Conservation (phyloP, 2,113 vertebrate genomes). For the Columba janthina region DNA sequence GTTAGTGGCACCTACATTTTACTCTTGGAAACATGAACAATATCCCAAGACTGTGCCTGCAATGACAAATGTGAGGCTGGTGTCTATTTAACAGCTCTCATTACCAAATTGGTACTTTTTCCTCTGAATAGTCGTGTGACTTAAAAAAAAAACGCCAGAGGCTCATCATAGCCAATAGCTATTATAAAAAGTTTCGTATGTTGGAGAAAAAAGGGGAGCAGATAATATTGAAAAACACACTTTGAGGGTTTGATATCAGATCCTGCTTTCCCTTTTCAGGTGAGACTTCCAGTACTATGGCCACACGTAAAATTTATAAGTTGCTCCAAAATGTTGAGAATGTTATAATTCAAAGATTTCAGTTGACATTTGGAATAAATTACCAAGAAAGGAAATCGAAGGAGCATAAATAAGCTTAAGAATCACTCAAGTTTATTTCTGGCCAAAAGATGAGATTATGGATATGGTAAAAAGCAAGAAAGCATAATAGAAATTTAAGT, state of each 20-base stretch:
- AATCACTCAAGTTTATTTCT: neutral
- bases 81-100: neutral
- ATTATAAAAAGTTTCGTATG: neutral
- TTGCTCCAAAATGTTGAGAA: neutral
- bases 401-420: neutral
- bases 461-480: neutral
- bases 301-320: neutral
- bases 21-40: neutral
- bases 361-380: neutral
- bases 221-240: neutral
- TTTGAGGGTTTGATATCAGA: neutral
- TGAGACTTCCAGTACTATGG: neutral
- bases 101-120: neutral
- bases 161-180: neutral
- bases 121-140: neutral
- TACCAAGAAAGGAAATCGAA: neutral
- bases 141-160: neutral
- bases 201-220: neutral
- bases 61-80: neutral
- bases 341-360: neutral
- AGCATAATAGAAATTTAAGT: neutral
- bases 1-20: neutral
- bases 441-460: neutral
- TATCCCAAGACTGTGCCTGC: neutral
- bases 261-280: neutral